A percentile compares a stretch with the other conserved stretches of the same genome.
Conservation (phyloP, 53 echinoderm and acorn worm genomes). For the Patiria pectinifera region DNA sequence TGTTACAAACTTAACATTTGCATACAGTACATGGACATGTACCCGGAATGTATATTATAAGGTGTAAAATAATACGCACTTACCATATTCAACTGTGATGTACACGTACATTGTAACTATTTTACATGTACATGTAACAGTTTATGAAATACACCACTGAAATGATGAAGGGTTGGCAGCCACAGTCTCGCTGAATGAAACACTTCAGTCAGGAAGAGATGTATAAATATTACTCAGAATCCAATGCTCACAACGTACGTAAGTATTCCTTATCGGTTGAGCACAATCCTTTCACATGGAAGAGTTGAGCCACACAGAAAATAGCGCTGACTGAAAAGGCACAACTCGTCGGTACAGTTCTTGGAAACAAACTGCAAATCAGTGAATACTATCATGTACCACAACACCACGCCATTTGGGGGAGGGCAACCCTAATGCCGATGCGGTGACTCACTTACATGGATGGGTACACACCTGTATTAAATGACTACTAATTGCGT, state of each 20-base stretch:
- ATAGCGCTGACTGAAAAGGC: too few species aligned
- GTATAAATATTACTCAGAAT: too few species aligned
- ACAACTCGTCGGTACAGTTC: not conserved
- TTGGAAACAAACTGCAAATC: not conserved
- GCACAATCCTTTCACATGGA: too few species aligned
- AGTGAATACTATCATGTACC: not conserved
- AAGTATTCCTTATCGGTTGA: too few species aligned
- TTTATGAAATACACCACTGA: not conserved
- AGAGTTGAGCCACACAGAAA: too few species aligned
- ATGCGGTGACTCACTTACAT: not conserved
- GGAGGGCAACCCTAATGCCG: conserved; percentile 10
- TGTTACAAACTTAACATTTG: too few species aligned
- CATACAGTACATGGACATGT: too few species aligned
- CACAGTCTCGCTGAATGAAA: too few species aligned
- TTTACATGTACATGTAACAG: not conserved
- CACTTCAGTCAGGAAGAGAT: too few species aligned
- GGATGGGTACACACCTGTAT: not conserved
- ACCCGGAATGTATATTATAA: not conserved
- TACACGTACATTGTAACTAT: not conserved
- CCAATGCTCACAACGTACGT: too few species aligned
- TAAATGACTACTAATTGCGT: not conserved
- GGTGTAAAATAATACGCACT: not conserved
- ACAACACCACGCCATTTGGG: not conserved
- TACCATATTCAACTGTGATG: not conserved
- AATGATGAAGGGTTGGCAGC: too few species aligned